Evolutionary conservation across 2,797 vertebrate species (phyloP).

Genomic region (Gobio occitaniae): DNA sequence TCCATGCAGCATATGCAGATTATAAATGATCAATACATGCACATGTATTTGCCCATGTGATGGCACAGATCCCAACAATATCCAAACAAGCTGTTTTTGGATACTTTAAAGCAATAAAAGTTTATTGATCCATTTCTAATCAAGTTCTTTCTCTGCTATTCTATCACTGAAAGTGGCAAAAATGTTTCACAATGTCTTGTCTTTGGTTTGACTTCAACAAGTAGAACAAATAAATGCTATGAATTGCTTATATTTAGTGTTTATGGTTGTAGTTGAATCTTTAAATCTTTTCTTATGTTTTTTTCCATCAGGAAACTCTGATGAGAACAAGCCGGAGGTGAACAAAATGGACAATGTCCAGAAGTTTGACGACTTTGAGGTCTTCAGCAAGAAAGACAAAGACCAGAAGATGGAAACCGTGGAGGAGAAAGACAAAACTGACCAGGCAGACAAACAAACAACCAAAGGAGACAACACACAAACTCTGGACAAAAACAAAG

Average conservation of each 20-base stretch:
- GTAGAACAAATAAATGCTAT: background rate
- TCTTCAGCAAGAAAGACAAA: slow-evolving; percentile 57
- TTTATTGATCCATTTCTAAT: background rate
- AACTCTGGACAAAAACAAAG: slow-evolving; percentile 8
- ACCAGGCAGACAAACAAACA: slow-evolving; percentile 24
- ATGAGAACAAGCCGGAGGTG: slow-evolving; percentile 62
- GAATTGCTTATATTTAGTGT: background rate
- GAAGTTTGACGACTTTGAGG: slow-evolving; percentile 55
- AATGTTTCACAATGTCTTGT: background rate
- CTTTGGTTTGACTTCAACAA: background rate
- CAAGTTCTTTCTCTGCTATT: background rate
- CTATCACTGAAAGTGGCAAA: background rate
- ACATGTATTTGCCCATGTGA: too few relatives aligned
- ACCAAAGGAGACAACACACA: slow-evolving; percentile 20
- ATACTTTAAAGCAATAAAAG: background rate
- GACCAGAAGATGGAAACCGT: slow-evolving; percentile 24
- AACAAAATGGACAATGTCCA: slow-evolving; percentile 50
- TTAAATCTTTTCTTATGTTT: slow-evolving; percentile 19
- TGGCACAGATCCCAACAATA: background rate
- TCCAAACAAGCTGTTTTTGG: background rate
- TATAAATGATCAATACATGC: background rate
- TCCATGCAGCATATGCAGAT: background rate
- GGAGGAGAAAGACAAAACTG: slow-evolving; percentile 39
- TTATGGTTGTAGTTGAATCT: background rate
- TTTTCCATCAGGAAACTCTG: slow-evolving; percentile 66